phyloP scores from a whole-genome alignment of 2,113 vertebrate species.

The Carlito syrichta region DNA sequence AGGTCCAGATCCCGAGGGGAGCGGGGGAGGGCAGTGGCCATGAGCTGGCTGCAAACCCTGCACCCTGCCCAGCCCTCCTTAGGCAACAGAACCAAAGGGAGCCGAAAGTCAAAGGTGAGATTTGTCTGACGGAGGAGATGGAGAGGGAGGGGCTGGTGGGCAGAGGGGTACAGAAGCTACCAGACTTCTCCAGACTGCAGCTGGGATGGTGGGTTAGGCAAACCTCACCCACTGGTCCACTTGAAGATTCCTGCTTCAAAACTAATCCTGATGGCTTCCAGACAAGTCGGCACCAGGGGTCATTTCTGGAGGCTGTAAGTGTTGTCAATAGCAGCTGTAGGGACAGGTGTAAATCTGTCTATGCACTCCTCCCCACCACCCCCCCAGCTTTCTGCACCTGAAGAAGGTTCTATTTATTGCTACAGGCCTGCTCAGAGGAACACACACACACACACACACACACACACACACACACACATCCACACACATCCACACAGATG shows the following conservation, averaged over 20 bases:
- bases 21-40: neutral
- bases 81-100: conserved; percentile 23
- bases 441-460: neutral
- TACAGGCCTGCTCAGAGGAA: conserved; percentile 48
- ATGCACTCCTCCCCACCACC: conserved; percentile 84
- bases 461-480: neutral
- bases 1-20: neutral
- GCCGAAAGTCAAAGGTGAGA: neutral
- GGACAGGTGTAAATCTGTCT: conserved; percentile 97
- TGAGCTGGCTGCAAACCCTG: neutral
- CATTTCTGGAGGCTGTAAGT: conserved; percentile 92
- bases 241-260: conserved; percentile 47
- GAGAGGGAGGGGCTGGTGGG: neutral
- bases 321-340: conserved; percentile 83
- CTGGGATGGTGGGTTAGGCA: conserved; percentile 20
- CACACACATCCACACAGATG: neutral
- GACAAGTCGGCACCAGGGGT: conserved; percentile 95
- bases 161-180: neutral
- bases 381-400: conserved; percentile 86
- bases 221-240: conserved; percentile 80
- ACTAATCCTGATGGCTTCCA: conserved; percentile 86
- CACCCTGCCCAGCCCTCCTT: neutral
- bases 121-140: conserved; percentile 11
- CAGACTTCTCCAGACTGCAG: neutral
- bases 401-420: conserved; percentile 87